Evolutionary conservation across 2,113 vertebrate genomes (phyloP).

Genomic region (Sylvietta virens): DNA sequence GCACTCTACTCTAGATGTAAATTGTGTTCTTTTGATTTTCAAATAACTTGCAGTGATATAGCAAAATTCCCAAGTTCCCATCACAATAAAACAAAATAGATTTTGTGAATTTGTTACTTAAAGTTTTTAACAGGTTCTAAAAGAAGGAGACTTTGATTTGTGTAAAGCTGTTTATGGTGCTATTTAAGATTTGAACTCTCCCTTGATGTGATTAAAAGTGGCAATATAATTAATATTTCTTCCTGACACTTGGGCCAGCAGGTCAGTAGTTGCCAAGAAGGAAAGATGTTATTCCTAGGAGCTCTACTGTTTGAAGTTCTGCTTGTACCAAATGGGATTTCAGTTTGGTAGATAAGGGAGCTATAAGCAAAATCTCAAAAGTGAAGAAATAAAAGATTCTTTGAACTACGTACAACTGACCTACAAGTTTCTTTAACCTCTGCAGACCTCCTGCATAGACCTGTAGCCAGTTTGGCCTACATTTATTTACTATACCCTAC

Average conservation of each 20-base stretch:
- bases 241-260: not conserved
- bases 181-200: not conserved
- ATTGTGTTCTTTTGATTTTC: not conserved
- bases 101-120: not conserved
- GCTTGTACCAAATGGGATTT: not conserved
- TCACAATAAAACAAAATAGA: not conserved
- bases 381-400: not conserved
- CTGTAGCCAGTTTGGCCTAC: not conserved
- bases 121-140: not conserved
- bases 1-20: not conserved
- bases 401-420: not conserved
- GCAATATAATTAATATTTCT: not conserved
- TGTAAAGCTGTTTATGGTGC: not conserved
- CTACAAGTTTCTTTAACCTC: not conserved
- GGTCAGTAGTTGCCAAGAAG: not conserved
- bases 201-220: not conserved
- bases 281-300: not conserved
- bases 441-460: not conserved
- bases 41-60: not conserved
- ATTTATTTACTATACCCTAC: not conserved
- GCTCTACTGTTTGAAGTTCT: not conserved
- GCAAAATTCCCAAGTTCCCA: not conserved
- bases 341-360: not conserved
- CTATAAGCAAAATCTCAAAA: not conserved
- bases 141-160: not conserved